phyloP scores from a whole-genome alignment of 2,113 vertebrate genomes.

The Cephalopholis sonnerati region DNA sequence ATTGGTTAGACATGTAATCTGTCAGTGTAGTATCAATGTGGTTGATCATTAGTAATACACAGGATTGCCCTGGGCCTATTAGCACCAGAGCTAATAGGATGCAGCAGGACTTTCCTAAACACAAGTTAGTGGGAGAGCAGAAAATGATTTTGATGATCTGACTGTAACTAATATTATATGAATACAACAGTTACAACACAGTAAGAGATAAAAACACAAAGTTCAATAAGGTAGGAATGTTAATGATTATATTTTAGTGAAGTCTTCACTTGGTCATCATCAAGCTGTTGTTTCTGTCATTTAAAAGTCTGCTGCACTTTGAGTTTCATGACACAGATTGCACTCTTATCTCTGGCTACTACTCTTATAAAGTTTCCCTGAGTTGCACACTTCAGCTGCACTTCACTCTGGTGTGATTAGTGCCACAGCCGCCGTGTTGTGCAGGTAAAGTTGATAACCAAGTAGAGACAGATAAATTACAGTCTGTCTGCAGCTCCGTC shows the following conservation, averaged over 20 bases:
- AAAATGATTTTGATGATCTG: not conserved
- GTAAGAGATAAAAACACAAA: conserved; percentile 32
- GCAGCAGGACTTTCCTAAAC: not conserved
- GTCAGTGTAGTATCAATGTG: conserved; percentile 83
- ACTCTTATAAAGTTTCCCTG: conserved; percentile 42
- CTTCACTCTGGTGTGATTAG: conserved; percentile 61
- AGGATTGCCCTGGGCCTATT: conserved; percentile 56
- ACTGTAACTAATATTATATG: not conserved
- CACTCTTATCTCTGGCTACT: conserved; percentile 54
- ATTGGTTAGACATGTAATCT: conserved; percentile 62
- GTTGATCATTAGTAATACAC: conserved; percentile 82
- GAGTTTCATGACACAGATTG: conserved; percentile 50
- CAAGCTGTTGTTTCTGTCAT: conserved; percentile 30
- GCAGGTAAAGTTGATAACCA: conserved; percentile 56
- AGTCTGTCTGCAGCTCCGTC: conserved; percentile 49
- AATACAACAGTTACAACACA: conserved; percentile 13
- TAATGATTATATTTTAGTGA: conserved; percentile 44
- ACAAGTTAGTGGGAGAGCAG: not conserved
- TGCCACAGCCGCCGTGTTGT: conserved; percentile 10
- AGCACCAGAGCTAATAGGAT: not conserved
- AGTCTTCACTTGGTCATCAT: conserved; percentile 28
- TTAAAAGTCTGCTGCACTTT: conserved; percentile 4
- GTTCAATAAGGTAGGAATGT: conserved; percentile 23
- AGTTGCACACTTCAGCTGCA: conserved; percentile 53
- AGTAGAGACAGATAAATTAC: conserved; percentile 54